Conservation (phyloP, 2,113 vertebrate genomes). For the Takifugu flavidus region DNA sequence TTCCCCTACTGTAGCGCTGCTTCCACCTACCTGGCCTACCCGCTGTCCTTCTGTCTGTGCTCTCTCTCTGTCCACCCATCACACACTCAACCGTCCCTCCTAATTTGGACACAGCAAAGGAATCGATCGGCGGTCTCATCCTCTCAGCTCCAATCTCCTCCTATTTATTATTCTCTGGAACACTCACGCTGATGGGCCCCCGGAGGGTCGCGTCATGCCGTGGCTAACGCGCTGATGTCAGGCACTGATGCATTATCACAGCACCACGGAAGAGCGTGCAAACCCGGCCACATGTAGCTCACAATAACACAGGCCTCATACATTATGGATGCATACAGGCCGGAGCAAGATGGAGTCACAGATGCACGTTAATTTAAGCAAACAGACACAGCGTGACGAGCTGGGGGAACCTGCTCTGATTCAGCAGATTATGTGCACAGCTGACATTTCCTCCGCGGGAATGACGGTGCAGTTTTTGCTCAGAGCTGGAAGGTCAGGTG, state of each 20-base stretch:
- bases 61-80: slow-evolving; percentile 12
- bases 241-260: slow-evolving; percentile 48
- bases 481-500: not conserved
- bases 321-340: slow-evolving; percentile 51
- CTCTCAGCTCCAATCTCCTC: slow-evolving; percentile 44
- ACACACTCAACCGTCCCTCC: slow-evolving; percentile 31
- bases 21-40: not conserved
- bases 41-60: slow-evolving; percentile 2
- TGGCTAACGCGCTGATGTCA: slow-evolving; percentile 17
- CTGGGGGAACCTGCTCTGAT: slow-evolving; percentile 37
- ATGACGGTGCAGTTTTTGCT: slow-evolving; percentile 5
- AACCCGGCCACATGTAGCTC: slow-evolving; percentile 9
- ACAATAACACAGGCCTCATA: slow-evolving; percentile 31
- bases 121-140: slow-evolving; percentile 63
- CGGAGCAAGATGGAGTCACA: slow-evolving; percentile 34
- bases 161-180: slow-evolving; percentile 63
- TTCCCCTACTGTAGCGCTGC: not conserved
- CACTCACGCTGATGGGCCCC: slow-evolving; percentile 47
- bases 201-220: slow-evolving; percentile 29
- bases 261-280: slow-evolving; percentile 20
- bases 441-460: slow-evolving; percentile 25
- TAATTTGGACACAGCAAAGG: slow-evolving; percentile 59
- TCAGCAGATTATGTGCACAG: slow-evolving; percentile 39
- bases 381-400: slow-evolving; percentile 42
- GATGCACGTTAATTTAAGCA: slow-evolving; percentile 47